Evolutionary conservation across 2,888 invertebrate genomes (phyloP), one percentile per base, ranked within the genome.

Genomic region (Dioctria linearis): DNA sequence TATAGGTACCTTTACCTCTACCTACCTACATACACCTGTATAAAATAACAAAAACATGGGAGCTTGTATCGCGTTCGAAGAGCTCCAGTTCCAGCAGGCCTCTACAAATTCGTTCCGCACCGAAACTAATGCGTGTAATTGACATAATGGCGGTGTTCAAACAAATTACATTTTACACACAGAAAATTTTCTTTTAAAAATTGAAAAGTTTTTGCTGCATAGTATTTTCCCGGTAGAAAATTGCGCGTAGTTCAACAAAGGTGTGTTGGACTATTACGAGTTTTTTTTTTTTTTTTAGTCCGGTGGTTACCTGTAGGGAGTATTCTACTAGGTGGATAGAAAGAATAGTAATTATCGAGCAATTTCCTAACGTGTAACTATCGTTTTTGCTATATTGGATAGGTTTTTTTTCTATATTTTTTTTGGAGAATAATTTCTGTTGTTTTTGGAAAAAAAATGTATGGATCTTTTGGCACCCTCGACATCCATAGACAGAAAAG

Each of bases 101-200:
- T 73, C 37, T 40, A 73, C 57, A 57, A 59, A 59, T 75, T 75
- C 25, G 65, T 79, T 69, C 79, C 79, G 79, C 69, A 61, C 25
- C 69, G 67, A 71, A 63, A 42, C 40, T 49, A 39, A 71, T 67
- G 69, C 79, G 79, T 79, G 46, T 79, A 79, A 79, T 79, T 78
- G 78, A 78, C 78, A 66, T 78, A 78, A 78, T 78, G 65, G 78
- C 43, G 25, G 66, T 66, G 54, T 66, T 78, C 49, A 66, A 78
- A 78, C 51, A 65, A 78, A 78, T 78, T 78, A 78, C 78, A 78
- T 51, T 65, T 63, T 65, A 49, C 65, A 40, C 65, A 25, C 13
- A 37, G n/a, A 65, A 65, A 65, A n/a, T 65, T 65, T 39, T 13
- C 40, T 37, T 59, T 59, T n/a, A 75, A 75, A 75, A 13, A 59